Evolutionary conservation across 2,113 vertebrate genomes (phyloP).

Genomic region (Bubo bubo): DNA sequence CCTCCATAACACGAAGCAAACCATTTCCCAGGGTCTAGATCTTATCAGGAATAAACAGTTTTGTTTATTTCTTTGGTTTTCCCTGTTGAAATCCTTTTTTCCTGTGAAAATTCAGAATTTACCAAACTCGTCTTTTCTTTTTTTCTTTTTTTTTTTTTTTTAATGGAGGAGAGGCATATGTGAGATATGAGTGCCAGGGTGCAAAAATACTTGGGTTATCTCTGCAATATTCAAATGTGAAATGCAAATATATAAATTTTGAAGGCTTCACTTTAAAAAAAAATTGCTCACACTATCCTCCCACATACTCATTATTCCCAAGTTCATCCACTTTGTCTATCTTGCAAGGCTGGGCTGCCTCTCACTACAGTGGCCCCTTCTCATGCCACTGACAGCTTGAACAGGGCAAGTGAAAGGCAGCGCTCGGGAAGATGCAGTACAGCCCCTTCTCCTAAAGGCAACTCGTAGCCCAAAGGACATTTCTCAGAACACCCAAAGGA

Average conservation of each 20-base stretch:
- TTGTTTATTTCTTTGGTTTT: not conserved
- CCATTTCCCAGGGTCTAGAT: not conserved
- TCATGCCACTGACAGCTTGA: not conserved
- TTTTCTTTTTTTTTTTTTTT: not conserved
- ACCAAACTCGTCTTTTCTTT: not conserved
- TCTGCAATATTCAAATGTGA: not conserved
- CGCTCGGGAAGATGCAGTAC: fast-evolving
- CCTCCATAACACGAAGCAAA: not conserved
- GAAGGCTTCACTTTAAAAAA: not conserved
- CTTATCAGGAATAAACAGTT: not conserved
- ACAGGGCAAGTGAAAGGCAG: not conserved
- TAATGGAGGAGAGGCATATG: not conserved
- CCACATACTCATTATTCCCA: not conserved
- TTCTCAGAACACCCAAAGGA: not conserved
- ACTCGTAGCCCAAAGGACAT: not conserved
- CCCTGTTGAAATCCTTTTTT: not conserved
- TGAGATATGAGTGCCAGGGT: not conserved
- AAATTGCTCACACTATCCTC: not conserved
- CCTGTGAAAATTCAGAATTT: not conserved
- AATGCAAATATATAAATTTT: not conserved
- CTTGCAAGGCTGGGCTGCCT: not conserved
- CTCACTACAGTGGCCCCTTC: not conserved
- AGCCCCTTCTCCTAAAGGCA: not conserved
- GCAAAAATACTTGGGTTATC: not conserved
- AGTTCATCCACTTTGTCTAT: not conserved